Percentiles rank a stretch among this genome's conserved stretches.
Evolutionary conservation across 2,113 vertebrate species (phyloP).

Genomic region (Xenus cinereus): DNA sequence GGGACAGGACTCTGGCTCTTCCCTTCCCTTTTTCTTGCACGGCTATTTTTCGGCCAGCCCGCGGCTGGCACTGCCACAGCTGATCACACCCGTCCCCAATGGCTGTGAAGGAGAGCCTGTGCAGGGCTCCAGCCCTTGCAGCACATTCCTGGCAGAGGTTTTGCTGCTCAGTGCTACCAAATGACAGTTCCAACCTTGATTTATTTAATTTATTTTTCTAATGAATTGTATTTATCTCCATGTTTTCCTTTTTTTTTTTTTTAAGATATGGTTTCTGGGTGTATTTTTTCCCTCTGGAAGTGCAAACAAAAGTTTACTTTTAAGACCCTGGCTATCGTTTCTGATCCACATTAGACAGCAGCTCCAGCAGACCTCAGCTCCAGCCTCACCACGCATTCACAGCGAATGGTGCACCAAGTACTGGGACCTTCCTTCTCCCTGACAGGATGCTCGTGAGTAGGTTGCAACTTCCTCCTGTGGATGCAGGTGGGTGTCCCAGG

Average conservation of each 20-base stretch:
- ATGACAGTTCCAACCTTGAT: not conserved
- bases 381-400: not conserved
- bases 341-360: not conserved
- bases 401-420: not conserved
- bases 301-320: not conserved
- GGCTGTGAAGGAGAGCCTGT: not conserved
- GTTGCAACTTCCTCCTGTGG: not conserved
- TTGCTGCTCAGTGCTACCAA: not conserved
- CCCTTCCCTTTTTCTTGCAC: not conserved
- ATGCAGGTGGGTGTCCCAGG: not conserved
- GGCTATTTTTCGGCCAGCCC: fast-evolving
- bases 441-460: fast-evolving
- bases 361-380: not conserved
- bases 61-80: not conserved
- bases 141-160: not conserved
- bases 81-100: not conserved
- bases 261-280: not conserved
- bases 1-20: not conserved
- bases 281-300: not conserved
- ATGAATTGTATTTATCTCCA: not conserved
- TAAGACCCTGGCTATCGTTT: not conserved
- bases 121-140: not conserved
- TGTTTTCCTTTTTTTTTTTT: not conserved
- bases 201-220: not conserved
- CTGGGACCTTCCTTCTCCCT: not conserved